Evolutionary conservation across 2,113 vertebrate genomes (phyloP).

Genomic region (Ceyx cyanopectus): DNA sequence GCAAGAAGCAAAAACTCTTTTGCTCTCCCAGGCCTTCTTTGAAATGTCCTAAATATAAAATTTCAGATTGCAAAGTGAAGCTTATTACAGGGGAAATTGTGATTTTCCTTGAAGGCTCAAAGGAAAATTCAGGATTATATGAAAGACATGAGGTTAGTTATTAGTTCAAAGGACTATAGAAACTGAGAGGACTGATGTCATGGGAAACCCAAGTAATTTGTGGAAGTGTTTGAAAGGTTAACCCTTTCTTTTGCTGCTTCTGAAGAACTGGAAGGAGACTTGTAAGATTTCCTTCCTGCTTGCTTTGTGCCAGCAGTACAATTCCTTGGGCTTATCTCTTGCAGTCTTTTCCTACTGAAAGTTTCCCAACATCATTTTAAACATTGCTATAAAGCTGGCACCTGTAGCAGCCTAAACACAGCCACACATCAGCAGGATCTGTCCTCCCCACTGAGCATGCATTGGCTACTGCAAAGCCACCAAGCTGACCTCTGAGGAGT

Average conservation of each 20-base stretch:
- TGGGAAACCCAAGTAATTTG: slow-evolving; percentile 50
- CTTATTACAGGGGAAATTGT: slow-evolving; percentile 30
- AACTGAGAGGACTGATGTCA: slow-evolving; percentile 51
- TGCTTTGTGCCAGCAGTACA: neutral
- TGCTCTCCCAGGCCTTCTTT: slow-evolving; percentile 53
- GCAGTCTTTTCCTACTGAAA: neutral
- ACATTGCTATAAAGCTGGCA: neutral
- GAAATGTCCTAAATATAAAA: slow-evolving; percentile 13
- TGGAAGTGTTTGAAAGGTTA: slow-evolving; percentile 48
- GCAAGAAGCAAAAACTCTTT: slow-evolving; percentile 64
- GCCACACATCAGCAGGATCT: neutral
- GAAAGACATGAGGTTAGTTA: slow-evolving; percentile 54
- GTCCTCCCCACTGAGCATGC: neutral
- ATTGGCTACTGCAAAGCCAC: neutral
- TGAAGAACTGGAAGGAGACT: neutral
- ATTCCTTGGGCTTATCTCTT: neutral
- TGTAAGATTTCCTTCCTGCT: neutral
- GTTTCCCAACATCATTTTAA: neutral
- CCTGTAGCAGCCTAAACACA: neutral
- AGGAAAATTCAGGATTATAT: slow-evolving; percentile 48
- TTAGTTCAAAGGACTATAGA: slow-evolving; percentile 64
- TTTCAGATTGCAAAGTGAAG: slow-evolving; percentile 22
- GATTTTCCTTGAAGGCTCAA: slow-evolving; percentile 25
- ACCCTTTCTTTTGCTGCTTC: slow-evolving; percentile 16
- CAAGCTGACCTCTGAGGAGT: accelerated